Evolutionary conservation across 1,140 invertebrate species (phyloP).

Genomic region (Ceratitis capitata): DNA sequence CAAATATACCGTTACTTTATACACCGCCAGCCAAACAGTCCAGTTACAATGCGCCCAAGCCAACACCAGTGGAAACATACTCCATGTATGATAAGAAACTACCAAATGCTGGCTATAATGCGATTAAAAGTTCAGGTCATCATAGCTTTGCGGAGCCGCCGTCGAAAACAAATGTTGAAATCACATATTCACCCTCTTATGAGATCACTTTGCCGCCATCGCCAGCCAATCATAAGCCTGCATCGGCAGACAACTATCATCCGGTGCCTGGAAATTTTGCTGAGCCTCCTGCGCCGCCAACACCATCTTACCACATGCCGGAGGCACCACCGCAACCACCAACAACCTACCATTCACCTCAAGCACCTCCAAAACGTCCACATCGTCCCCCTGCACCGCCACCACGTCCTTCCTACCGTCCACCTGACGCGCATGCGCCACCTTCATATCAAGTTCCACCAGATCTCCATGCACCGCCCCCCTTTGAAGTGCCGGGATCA

Average conservation of each 20-base stretch:
- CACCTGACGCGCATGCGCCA: constrained; percentile 12
- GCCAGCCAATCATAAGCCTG: not conserved
- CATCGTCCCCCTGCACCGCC: constrained; percentile 38
- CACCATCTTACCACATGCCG: constrained; percentile 41
- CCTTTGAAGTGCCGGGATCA: constrained; percentile 9
- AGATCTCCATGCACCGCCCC: constrained; percentile 31
- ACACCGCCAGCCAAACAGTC: constrained; percentile 49
- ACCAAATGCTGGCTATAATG: constrained; percentile 48
- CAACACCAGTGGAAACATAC: constrained; percentile 47
- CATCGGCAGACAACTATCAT: constrained; percentile 17
- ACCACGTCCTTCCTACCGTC: constrained; percentile 34
- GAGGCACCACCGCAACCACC: not conserved
- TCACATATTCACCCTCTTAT: constrained; percentile 57
- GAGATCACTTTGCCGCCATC: constrained; percentile 49
- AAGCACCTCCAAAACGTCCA: constrained; percentile 24
- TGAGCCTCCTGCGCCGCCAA: constrained; percentile 29
- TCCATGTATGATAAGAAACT: constrained; percentile 58
- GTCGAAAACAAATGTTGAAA: constrained; percentile 45
- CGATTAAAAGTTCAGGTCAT: not conserved
- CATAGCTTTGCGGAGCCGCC: constrained; percentile 55
- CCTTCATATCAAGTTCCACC: constrained; percentile 42
- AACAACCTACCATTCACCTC: constrained; percentile 6
- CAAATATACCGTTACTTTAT: constrained; percentile 46
- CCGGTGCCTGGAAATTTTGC: constrained; percentile 43
- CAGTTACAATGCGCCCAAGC: constrained; percentile 18